These are phyloP conservation scores for Hartigia nigra DNA, from an alignment of 2,888 invertebrate species.

Conservation along the genomic window DNA sequence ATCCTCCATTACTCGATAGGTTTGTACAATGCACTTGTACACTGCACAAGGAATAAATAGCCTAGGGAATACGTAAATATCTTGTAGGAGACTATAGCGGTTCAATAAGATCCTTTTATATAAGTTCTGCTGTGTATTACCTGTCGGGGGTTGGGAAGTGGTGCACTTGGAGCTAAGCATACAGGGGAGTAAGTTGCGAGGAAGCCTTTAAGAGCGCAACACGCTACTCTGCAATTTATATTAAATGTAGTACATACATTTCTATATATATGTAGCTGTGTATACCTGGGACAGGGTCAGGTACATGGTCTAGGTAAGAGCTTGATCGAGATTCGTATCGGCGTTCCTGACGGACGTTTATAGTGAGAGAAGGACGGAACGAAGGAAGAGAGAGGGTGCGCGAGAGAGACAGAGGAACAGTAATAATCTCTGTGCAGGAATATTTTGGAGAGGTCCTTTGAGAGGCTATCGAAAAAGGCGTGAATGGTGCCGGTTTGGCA, in stretches of 20 bases:
- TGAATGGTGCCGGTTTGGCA: slow-evolving; percentile 43
- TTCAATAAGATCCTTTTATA: background rate
- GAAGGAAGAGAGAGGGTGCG: background rate
- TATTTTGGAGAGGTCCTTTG: background rate
- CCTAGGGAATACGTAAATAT: background rate
- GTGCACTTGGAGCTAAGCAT: background rate
- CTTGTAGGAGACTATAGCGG: background rate
- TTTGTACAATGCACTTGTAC: background rate
- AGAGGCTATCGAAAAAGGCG: slow-evolving; percentile 49
- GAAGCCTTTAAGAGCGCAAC: background rate
- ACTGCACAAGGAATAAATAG: background rate
- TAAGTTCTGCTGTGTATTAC: background rate
- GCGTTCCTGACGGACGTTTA: background rate
- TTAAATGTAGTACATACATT: background rate
- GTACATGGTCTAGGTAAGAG: background rate
- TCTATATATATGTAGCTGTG: background rate
- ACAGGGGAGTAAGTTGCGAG: background rate
- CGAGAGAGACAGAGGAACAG: background rate
- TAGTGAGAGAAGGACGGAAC: background rate
- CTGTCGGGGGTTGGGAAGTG: background rate
- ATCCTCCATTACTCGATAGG: background rate
- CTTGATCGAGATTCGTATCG: background rate
- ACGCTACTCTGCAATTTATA: background rate
- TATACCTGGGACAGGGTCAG: background rate
- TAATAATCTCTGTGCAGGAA: background rate